Base-by-base conservation (phyloP, 2,888 invertebrate genomes). In the Eurois occulta region DNA sequence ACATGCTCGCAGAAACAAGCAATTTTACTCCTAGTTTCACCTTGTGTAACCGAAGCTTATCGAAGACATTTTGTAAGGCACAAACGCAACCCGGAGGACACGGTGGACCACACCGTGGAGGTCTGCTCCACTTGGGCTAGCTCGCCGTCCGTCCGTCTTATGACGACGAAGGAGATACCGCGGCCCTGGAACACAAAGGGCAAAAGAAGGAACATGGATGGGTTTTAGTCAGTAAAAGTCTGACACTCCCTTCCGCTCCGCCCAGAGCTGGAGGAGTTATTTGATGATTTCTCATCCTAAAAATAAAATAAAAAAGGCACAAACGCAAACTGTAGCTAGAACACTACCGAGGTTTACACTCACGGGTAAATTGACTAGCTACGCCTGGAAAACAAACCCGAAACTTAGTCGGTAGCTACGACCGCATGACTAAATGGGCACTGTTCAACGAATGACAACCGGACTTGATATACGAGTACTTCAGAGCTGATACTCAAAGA, bases 401-500 rank as follows among this genome's bases (percentile, higher is more conserved):
- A 72, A 46, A 58, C 24, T 35, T 32, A 35, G 32, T 28, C 48
- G 18, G 4, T 21, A 81, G 75, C 21, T 11, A 32, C 16, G 6
- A 66, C 70, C 70, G n/a, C 58, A 38, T 68, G 78, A 58, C 68
- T 58, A 83, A 70, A 69, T 66, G 43, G 21, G 10, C 28, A 55
- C 32, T 28, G 35, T 41, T 62, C 55, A 21, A 70, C 35, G 46
- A 72, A 55, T 72, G 72, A 78, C 65, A 78, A 60, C 48, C 43
- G 28, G 21, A 46, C 46, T 64, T 83, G 79, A 79, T 78, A 41
- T 35, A 66, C 66, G 58, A 71, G 46, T n/a, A 71, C 60, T 66
- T 32, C 69, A 66, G 38, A 65, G 52, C 18, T 58, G 52, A 38
- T 69, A 77, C 83, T 58, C 72, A 62, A 78, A 71, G 78, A 81